These are phyloP conservation scores for Julus scandinavius DNA, from an alignment of 2,888 invertebrate species.

Conservation along the genomic window DNA sequence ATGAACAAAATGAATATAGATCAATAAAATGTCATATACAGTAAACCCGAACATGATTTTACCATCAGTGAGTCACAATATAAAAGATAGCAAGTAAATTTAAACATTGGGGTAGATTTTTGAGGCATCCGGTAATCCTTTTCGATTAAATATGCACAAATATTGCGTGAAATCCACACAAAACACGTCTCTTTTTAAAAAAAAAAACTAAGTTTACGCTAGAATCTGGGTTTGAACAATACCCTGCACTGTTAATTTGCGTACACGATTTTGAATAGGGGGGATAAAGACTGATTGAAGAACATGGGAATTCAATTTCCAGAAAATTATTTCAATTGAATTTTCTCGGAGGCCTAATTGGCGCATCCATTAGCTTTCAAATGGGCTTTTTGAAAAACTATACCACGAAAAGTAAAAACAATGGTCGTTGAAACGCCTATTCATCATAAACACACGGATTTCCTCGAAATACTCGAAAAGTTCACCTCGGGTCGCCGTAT, in stretches of 20 bases:
- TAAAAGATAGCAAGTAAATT: no score
- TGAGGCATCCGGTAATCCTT: neutral
- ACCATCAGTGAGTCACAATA: no score
- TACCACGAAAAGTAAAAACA: neutral
- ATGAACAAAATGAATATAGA: no score
- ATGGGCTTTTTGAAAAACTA: neutral
- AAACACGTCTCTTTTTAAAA: neutral
- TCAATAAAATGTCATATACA: no score
- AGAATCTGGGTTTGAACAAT: neutral
- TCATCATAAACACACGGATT: conserved; percentile 18
- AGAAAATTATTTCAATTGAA: conserved; percentile 29
- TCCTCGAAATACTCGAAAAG: conserved; percentile 34
- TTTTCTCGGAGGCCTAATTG: neutral
- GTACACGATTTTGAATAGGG: neutral
- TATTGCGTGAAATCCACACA: neutral
- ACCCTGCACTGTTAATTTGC: neutral
- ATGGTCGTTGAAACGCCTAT: neutral
- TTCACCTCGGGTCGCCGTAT: neutral
- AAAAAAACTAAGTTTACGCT: neutral
- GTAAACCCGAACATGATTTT: no score
- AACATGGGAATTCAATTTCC: conserved; percentile 22
- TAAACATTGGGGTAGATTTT: no score
- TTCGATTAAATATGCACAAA: neutral
- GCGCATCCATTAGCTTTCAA: conserved; percentile 1
- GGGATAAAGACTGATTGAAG: neutral